Percentiles rank a stretch among this genome's conserved stretches.
These are phyloP conservation scores for Vombatus ursinus DNA, from an alignment of 2,113 vertebrate genomes.

Conservation along the genomic window DNA sequence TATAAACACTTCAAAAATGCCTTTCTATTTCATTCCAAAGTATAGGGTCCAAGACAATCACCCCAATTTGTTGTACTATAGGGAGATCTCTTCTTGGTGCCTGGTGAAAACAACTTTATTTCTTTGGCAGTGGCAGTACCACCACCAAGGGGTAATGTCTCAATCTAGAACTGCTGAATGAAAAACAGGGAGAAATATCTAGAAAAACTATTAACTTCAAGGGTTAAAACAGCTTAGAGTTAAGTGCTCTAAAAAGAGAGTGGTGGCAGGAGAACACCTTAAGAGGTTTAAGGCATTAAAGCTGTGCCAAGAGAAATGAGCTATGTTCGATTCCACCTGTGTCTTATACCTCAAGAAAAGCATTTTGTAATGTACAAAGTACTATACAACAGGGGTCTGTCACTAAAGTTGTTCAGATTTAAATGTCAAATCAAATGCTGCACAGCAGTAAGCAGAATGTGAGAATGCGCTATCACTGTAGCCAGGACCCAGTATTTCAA, in stretches of 20 bases:
- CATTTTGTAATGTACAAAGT: neutral
- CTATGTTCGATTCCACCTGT: neutral
- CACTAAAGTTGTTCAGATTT: neutral
- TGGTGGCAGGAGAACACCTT: neutral
- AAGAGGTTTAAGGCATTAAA: neutral
- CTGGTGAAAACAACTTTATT: too few species aligned
- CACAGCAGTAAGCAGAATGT: neutral
- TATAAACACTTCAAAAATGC: neutral
- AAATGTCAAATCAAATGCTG: neutral
- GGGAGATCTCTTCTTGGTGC: neutral
- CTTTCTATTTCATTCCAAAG: neutral
- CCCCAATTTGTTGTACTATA: neutral
- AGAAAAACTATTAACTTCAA: neutral
- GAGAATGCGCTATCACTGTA: neutral
- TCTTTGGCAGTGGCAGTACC: neutral
- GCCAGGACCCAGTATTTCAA: neutral
- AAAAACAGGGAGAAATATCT: neutral
- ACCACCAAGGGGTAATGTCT: neutral
- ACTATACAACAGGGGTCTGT: neutral
- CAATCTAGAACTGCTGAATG: neutral
- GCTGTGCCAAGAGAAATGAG: neutral
- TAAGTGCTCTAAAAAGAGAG: neutral
- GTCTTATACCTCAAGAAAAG: neutral
- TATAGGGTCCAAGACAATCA: neutral
- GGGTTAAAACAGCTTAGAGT: neutral